Conservation (phyloP, 2,797 vertebrate species). For the Hipposideros larvatus region DNA sequence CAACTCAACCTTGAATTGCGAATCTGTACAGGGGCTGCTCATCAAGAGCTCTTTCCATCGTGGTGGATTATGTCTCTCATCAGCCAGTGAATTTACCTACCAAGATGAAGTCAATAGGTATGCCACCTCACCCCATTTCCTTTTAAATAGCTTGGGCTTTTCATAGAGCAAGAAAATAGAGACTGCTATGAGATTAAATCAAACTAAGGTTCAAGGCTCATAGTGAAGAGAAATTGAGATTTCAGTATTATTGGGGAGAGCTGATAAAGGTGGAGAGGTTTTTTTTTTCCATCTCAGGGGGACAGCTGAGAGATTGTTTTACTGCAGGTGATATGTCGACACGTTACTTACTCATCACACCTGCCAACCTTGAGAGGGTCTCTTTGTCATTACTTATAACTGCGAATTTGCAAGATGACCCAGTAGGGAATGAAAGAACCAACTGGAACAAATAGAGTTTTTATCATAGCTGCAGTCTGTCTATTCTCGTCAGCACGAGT, state of each 20-base stretch:
- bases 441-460: conserved; percentile 79
- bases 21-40: neutral
- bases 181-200: conserved; percentile 23
- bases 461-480: conserved; percentile 54
- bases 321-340: conserved; percentile 42
- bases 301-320: conserved; percentile 66
- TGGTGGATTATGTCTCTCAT: neutral
- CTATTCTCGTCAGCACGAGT: conserved; percentile 63
- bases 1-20: neutral
- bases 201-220: conserved; percentile 24
- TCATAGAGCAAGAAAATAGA: conserved; percentile 34
- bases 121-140: neutral
- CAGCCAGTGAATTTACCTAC: neutral
- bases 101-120: neutral
- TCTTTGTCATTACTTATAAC: conserved; percentile 83
- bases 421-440: conserved; percentile 59
- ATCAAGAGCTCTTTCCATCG: neutral
- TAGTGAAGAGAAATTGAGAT: conserved; percentile 54
- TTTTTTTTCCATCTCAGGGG: conserved; percentile 10
- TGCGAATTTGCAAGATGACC: conserved; percentile 77
- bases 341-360: conserved; percentile 72
- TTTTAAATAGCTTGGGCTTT: conserved; percentile 48
- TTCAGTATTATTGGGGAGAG: neutral
- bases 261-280: neutral
- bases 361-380: conserved; percentile 71